Conservation (phyloP, 2,113 vertebrate species). For the Odobenus rosmarus region DNA sequence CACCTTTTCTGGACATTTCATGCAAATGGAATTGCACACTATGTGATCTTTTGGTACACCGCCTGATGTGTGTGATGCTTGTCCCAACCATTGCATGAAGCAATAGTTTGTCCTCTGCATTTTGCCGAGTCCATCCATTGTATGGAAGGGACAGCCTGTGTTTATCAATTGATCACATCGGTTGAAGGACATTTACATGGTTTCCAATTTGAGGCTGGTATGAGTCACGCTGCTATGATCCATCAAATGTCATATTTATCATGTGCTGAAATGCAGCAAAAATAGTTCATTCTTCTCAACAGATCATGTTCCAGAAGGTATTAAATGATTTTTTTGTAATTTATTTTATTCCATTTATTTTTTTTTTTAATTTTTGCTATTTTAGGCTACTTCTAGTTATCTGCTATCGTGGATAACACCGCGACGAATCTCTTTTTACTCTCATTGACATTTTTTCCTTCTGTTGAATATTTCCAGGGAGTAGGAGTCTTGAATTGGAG, state of each 20-base stretch:
- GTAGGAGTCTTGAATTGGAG: background rate
- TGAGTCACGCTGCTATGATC: background rate
- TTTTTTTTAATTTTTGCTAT: background rate
- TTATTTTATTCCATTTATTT: background rate
- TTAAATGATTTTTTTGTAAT: background rate
- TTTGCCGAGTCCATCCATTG: background rate
- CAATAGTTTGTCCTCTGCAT: background rate
- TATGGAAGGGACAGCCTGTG: background rate
- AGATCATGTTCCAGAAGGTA: background rate
- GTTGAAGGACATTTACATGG: background rate
- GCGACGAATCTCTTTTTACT: background rate
- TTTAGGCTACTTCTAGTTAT: background rate
- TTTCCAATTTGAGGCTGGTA: background rate
- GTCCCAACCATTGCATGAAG: background rate
- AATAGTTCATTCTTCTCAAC: background rate
- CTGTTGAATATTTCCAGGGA: background rate
- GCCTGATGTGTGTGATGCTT: background rate
- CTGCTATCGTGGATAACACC: background rate
- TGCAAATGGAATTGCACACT: background rate
- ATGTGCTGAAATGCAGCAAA: background rate
- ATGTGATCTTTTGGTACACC: background rate
- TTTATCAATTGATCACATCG: background rate
- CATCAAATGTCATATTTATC: background rate
- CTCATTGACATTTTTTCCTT: background rate
- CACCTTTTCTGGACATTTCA: background rate